Percentiles rank a stretch among this genome's conserved stretches.
Conservation (phyloP, 2,888 invertebrate genomes). For the Hipparchia semele region DNA sequence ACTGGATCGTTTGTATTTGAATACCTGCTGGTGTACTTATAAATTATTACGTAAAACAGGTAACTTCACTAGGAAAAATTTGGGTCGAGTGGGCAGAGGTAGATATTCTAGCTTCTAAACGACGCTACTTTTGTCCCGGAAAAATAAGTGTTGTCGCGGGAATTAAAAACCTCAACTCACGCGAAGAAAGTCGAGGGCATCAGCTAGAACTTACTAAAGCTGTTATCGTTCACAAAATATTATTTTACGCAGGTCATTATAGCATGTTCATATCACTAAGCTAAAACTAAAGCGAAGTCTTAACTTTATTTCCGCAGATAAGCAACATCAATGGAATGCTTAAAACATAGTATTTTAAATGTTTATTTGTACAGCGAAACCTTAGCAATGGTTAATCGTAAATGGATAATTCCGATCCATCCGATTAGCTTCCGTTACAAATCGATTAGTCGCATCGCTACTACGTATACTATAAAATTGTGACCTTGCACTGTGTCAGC, state of each 20-base stretch:
- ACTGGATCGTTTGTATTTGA: background rate
- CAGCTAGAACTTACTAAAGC: no score
- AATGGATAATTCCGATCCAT: constrained; percentile 19
- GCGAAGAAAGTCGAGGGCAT: no score
- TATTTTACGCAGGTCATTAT: no score
- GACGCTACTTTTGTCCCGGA: no score
- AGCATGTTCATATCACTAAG: no score
- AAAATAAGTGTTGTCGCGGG: no score
- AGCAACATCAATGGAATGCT: background rate
- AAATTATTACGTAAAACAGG: background rate
- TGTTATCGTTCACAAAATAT: no score
- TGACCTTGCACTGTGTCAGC: constrained; percentile 17
- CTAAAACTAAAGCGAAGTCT: no score
- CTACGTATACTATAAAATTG: background rate
- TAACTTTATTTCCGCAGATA: background rate
- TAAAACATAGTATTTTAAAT: background rate
- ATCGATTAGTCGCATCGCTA: constrained; percentile 15
- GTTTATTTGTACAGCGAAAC: constrained; percentile 15
- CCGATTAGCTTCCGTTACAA: constrained; percentile 23
- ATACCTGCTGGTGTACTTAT: background rate
- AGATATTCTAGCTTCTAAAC: no score
- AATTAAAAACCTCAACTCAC: no score
- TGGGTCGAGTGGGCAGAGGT: background rate
- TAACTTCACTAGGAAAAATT: background rate
- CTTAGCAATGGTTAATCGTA: constrained; percentile 18